phyloP scores from a whole-genome alignment of 2,797 vertebrate species.

The Pampus argenteus region DNA sequence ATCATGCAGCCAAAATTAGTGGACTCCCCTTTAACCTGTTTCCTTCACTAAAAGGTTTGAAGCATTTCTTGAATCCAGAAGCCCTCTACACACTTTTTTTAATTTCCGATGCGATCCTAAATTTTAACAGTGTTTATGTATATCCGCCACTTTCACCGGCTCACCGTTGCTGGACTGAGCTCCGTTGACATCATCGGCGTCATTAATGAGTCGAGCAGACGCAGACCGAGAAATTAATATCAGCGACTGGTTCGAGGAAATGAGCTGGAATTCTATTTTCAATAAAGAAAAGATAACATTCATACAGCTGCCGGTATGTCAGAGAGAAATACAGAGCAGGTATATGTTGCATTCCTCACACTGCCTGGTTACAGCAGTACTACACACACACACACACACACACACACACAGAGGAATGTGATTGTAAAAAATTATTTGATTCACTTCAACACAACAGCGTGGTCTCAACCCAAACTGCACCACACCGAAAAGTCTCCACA shows the following conservation, averaged over 20 bases:
- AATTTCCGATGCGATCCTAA: neutral
- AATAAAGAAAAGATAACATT: neutral
- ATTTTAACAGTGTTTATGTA: neutral
- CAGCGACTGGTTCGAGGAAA: neutral
- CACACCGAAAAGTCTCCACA: constrained; percentile 60
- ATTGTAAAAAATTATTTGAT: too few species aligned
- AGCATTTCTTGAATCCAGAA: neutral
- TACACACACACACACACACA: too few species aligned
- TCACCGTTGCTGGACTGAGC: neutral
- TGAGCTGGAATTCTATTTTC: neutral
- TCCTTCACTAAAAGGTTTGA: neutral
- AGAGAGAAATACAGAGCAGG: neutral
- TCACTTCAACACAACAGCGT: constrained; percentile 13
- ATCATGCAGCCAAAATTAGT: neutral
- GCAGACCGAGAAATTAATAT: neutral
- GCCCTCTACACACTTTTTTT: too few species aligned
- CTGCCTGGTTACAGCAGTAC: neutral
- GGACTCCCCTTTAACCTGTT: neutral
- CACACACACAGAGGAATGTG: too few species aligned
- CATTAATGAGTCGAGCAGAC: neutral
- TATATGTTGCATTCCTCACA: neutral
- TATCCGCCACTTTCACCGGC: neutral
- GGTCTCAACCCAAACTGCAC: constrained; percentile 52
- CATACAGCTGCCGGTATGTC: neutral
- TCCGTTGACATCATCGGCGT: neutral